Evolutionary conservation across 2,888 invertebrate genomes (phyloP), one percentile per base, ranked within the genome.

Genomic region (Caenorhabditis sp.): DNA sequence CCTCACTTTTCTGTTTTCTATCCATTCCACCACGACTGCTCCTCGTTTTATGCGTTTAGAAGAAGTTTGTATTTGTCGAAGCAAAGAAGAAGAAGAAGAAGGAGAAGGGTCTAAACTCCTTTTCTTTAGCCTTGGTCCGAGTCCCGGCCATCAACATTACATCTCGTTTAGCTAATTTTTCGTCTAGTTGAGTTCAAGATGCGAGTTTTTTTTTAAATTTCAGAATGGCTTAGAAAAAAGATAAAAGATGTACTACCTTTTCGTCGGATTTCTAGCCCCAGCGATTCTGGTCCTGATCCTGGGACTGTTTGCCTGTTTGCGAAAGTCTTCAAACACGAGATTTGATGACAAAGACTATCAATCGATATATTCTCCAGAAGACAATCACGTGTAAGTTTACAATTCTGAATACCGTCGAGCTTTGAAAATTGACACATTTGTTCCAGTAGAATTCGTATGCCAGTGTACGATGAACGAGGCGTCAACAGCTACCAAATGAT

Each of bases 401-500:
- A 53, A 30, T 43, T 30, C 6, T 1, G 9, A 30, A 13, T 52
- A 26, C 35, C 32, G 9, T 35, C 35, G 2, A 9, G 30, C 9
- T 9, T 30, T 30, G 6, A 30, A 30, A 30, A 30, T 7, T 7
- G 9, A 30, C 5, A 9, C 9, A 48, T 39, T 62, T n/a, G n/a
- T n/a, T 75, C 17, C 58, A 75, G 75, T 20, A 17, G 58, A 17
- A 75, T 70, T 30, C 75, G 75, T 17, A 70, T 75, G 62, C 75
- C 75, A 39, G 62, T 39, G 9, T 68, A 56, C 45, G 62, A 75
- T 26, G 37, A 45, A 2, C 43, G 61, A 24, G 70, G 61, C 17
- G 50, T 62, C 9, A 58, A 63, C 37, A 63, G 75, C 37, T 75
- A 75, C 30, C 75, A 75, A 46, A 75, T 70, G 70, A 70, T 75